These are phyloP conservation scores for Volucella zonaria DNA, from an alignment of 2,888 invertebrate species.

Conservation along the genomic window DNA sequence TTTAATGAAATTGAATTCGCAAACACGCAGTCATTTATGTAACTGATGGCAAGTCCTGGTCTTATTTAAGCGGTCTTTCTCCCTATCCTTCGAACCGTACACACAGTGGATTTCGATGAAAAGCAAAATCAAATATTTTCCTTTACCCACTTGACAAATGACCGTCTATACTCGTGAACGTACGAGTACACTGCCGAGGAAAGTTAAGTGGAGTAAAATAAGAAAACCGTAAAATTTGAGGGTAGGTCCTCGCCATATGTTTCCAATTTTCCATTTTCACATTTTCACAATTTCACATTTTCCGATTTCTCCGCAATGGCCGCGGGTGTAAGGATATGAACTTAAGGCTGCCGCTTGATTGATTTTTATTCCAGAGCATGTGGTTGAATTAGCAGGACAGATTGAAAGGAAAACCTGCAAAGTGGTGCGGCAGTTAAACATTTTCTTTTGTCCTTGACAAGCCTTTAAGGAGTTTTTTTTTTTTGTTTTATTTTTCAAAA, in stretches of 20 bases:
- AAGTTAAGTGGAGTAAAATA: not conserved
- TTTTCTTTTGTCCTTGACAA: no score
- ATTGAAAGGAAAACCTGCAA: slow-evolving; percentile 20
- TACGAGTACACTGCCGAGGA: not conserved
- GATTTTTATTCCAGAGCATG: slow-evolving; percentile 52
- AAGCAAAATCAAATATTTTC: no score
- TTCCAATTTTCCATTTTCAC: slow-evolving; percentile 21
- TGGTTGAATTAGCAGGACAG: slow-evolving; percentile 57
- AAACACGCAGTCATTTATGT: no score
- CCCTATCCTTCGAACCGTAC: no score
- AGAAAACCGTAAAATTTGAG: slow-evolving; percentile 19
- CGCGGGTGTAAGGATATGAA: slow-evolving; percentile 30
- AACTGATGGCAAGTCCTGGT: no score
- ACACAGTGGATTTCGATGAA: no score
- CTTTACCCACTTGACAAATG: no score
- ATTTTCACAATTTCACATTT: slow-evolving; percentile 8
- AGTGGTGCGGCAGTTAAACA: slow-evolving; percentile 13
- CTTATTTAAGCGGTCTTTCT: no score
- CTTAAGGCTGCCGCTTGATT: slow-evolving; percentile 42
- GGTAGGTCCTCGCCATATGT: slow-evolving; percentile 14
- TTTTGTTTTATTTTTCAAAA: no score
- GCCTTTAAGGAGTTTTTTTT: no score
- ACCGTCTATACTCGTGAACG: no score
- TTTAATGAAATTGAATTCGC: no score
- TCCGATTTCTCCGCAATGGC: not conserved